Evolutionary conservation across 92 coral and sea anemone species (phyloP).

Genomic region (Pocillopora grandis): DNA sequence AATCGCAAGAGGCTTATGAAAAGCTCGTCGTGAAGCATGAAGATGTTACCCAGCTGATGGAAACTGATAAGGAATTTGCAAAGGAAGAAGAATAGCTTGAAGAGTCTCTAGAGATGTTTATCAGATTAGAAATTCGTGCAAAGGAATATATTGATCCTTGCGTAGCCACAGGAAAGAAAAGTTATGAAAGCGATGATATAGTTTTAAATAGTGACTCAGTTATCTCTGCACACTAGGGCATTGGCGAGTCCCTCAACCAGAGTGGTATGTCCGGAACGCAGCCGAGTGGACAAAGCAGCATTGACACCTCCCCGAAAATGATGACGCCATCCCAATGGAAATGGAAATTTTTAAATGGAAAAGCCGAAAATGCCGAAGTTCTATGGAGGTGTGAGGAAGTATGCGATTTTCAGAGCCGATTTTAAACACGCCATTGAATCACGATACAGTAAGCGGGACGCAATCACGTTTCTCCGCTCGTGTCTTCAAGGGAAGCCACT

Average conservation of each 20-base stretch:
- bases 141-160: slow-evolving; percentile 34
- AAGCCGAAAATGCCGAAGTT: slow-evolving; percentile 70
- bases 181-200: too few relatives aligned
- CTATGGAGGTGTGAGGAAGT: slow-evolving; percentile 64
- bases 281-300: too few relatives aligned
- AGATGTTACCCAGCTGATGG: slow-evolving; percentile 31
- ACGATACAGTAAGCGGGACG: slow-evolving; percentile 49
- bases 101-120: slow-evolving; percentile 33
- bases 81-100: slow-evolving; percentile 52
- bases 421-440: slow-evolving; percentile 63
- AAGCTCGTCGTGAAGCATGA: slow-evolving; percentile 45
- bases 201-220: too few relatives aligned
- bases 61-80: slow-evolving; percentile 35
- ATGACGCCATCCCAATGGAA: background rate
- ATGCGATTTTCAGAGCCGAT: slow-evolving; percentile 49
- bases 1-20: slow-evolving; percentile 28
- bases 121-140: slow-evolving; percentile 31
- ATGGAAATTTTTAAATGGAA: slow-evolving; percentile 44
- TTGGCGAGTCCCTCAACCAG: too few relatives aligned
- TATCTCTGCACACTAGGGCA: too few relatives aligned
- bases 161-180: background rate
- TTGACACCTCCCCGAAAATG: background rate
- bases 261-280: too few relatives aligned
- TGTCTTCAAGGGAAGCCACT: slow-evolving; percentile 66
- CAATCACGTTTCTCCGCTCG: slow-evolving; percentile 56